phyloP scores from a whole-genome alignment of 1,140 invertebrate genomes.

The Trigoniulus corallinus region DNA sequence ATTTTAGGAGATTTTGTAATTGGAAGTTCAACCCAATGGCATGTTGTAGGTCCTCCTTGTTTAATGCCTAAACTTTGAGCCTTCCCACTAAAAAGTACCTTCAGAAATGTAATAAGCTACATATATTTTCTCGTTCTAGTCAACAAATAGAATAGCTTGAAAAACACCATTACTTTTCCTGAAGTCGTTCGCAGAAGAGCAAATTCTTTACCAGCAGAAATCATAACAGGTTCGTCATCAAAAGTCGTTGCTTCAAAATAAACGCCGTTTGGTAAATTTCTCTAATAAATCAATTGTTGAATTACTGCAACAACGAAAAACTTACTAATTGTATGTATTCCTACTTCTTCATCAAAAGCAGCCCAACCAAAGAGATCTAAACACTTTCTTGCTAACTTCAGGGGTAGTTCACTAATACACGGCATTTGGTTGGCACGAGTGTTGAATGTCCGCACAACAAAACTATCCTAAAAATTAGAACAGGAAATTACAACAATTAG shows the following conservation, averaged over 20 bases:
- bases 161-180: constrained; percentile 43
- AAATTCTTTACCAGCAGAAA: constrained; percentile 69
- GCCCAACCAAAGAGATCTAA: constrained; percentile 56
- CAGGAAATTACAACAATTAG: constrained; percentile 10
- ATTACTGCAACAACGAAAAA: not conserved
- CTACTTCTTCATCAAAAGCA: constrained; percentile 46
- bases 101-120: constrained; percentile 12
- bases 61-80: constrained; percentile 54
- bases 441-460: constrained; percentile 60
- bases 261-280: constrained; percentile 5
- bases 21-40: constrained; percentile 56
- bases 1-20: constrained; percentile 59
- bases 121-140: not conserved
- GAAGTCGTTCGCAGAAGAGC: constrained; percentile 52
- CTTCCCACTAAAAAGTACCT: constrained; percentile 63
- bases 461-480: constrained; percentile 45
- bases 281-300: not conserved
- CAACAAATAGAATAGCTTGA: not conserved
- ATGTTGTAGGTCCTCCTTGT: constrained; percentile 34
- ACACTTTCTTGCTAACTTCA: constrained; percentile 62
- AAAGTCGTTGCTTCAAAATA: constrained; percentile 31
- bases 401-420: constrained; percentile 43
- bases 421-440: constrained; percentile 35
- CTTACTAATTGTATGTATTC: constrained; percentile 21
- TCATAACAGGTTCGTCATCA: constrained; percentile 47